Evolutionary conservation across 2,113 vertebrate species (phyloP).

Genomic region (Platanista minor): DNA sequence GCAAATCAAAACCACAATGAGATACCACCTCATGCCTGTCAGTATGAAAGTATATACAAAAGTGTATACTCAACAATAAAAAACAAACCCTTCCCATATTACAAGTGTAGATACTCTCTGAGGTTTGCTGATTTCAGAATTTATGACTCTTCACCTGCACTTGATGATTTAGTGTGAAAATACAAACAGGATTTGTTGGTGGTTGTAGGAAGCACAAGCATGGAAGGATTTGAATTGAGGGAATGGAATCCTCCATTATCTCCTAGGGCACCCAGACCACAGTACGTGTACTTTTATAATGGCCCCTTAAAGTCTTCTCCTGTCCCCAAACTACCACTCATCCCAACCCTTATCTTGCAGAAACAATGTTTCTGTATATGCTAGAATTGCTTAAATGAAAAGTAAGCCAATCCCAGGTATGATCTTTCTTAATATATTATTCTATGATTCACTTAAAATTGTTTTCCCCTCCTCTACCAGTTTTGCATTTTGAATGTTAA

Average conservation of each 20-base stretch:
- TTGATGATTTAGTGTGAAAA: background rate
- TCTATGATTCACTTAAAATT: background rate
- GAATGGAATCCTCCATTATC: background rate
- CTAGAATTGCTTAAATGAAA: background rate
- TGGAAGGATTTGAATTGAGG: background rate
- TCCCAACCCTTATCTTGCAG: background rate
- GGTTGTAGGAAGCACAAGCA: background rate
- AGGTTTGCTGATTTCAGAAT: background rate
- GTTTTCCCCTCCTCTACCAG: background rate
- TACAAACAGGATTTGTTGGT: fast-evolving
- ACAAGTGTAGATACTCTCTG: too few relatives aligned
- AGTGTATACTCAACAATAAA: background rate
- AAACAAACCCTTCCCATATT: fast-evolving
- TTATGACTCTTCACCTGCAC: fast-evolving
- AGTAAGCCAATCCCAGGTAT: background rate
- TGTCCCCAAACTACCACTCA: background rate
- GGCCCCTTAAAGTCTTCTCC: background rate
- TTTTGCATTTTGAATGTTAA: background rate
- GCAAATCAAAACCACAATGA: background rate
- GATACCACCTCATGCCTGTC: background rate
- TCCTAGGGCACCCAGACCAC: background rate
- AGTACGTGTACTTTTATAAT: background rate
- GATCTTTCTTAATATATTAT: background rate
- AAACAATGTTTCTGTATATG: background rate
- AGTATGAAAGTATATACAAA: background rate